Evolutionary conservation across 2,113 vertebrate genomes (phyloP), one percentile per base, ranked within the genome.

Genomic region (Sisor rabdophorus): DNA sequence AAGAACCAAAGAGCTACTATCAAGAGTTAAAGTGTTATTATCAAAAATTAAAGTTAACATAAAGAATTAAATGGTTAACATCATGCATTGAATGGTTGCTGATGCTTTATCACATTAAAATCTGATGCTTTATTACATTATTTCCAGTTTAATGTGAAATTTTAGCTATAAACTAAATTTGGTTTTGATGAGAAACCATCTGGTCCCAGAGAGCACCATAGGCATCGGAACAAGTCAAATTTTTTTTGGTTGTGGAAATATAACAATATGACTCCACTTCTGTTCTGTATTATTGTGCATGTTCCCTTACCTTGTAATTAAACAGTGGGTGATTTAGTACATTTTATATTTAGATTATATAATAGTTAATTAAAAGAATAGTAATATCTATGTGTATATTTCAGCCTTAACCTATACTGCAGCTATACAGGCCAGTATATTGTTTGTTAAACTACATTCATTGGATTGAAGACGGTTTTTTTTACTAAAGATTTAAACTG

Each of bases 101-200:
- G 17, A 48, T 48, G 7, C 15, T 68, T 50, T 19, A 16, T 28
- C 36, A 48, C 7, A 15, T 67, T 26, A 7, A n/a, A 47, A 10
- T 24, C 15, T 28, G 24, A 50, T 30, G 4, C 11, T 69, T 52
- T 52, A 69, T 69, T 19, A 28, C 16, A 28, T 69, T 69, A 28
- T 20, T 52, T 52, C 9, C 1, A 50, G 65, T 47, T 12, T 47
- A 22, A 12, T 30, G 17, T 9, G 16, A 68, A 52, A 68, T 22
- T 52, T 19, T 24, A 69, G 65, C 50, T 69, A 19, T 28, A 52
- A 69, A 69, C 65, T 52, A 52, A 50, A 52, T 68, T 44, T 20
- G 17, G 24, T 52, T 52, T 67, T 69, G 47, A 52, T 52, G 47
- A 69, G 22, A 69, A 20, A 69, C 65, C 65, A 69, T 69, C 65